Conservation (phyloP, 2,797 vertebrate species). For the Coreius guichenoti region DNA sequence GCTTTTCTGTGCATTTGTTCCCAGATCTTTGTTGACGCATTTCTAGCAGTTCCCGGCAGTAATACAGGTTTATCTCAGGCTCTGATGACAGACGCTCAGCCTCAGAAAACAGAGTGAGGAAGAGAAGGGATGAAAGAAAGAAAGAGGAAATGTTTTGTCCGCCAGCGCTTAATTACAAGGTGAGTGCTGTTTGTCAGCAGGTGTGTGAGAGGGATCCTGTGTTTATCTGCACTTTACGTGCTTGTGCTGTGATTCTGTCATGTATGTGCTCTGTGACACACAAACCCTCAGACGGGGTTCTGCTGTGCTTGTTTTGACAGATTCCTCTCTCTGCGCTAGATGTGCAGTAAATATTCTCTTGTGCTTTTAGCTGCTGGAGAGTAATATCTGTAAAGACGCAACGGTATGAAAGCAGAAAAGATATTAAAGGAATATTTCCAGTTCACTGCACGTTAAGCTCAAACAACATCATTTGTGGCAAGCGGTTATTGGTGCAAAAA, state of each 20-base stretch:
- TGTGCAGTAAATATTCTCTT: neutral
- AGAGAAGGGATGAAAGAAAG: neutral
- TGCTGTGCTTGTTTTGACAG: neutral
- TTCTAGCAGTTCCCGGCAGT: neutral
- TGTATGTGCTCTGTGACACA: constrained; percentile 6
- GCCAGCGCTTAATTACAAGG: constrained; percentile 26
- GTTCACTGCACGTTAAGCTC: too few species aligned
- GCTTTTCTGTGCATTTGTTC: neutral
- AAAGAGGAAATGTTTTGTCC: constrained; percentile 23
- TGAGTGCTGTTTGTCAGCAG: constrained; percentile 5
- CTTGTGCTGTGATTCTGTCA: constrained; percentile 18
- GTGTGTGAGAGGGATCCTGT: constrained; percentile 1
- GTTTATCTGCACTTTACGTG: constrained; percentile 17
- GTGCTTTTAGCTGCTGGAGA: neutral
- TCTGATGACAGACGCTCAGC: neutral
- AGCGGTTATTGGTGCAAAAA: too few species aligned
- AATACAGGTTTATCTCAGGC: constrained; percentile 1
- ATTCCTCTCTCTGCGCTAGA: neutral
- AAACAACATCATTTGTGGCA: too few species aligned
- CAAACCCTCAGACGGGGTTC: neutral
- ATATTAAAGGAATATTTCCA: too few species aligned
- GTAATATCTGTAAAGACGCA: too few species aligned
- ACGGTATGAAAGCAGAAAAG: too few species aligned
- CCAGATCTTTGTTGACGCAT: neutral
- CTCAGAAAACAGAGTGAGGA: constrained; percentile 1